Evolutionary conservation across 2,888 invertebrate genomes (phyloP).

Genomic region (Drosophila nr. medialis): DNA sequence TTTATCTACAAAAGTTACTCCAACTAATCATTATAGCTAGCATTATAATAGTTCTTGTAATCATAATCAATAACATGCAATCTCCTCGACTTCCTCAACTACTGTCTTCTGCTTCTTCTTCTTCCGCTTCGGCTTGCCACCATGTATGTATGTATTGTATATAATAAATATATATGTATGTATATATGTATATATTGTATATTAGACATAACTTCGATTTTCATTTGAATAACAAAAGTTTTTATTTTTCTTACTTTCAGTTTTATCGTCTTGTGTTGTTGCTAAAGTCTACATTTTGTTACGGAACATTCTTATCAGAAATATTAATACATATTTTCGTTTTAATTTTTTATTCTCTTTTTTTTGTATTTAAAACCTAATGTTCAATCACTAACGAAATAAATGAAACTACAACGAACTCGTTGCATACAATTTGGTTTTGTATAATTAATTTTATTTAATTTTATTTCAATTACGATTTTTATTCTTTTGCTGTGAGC

Average conservation of each 20-base stretch:
- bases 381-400: constrained; percentile 59
- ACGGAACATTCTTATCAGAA: constrained; percentile 77
- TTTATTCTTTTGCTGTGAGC: constrained; percentile 15
- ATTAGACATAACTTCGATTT: constrained; percentile 63
- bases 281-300: constrained; percentile 78
- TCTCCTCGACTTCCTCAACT: neutral
- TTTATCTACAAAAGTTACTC: constrained; percentile 70
- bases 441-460: constrained; percentile 33
- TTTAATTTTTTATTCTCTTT: neutral
- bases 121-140: constrained; percentile 3
- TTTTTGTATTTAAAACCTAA: constrained; percentile 37
- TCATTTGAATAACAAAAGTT: constrained; percentile 57
- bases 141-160: constrained; percentile 36
- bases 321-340: constrained; percentile 51
- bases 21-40: constrained; percentile 47
- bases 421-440: constrained; percentile 47
- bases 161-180: constrained; percentile 47
- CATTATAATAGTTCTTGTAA: constrained; percentile 22
- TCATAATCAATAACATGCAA: constrained; percentile 53
- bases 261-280: constrained; percentile 79
- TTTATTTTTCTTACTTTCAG: constrained; percentile 67
- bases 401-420: constrained; percentile 57
- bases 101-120: neutral
- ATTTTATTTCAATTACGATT: constrained; percentile 2
- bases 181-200: constrained; percentile 43